Percentiles rank a stretch among this genome's conserved stretches.
phyloP scores from a whole-genome alignment of 2,888 invertebrate species.

The Coleophora deauratella region DNA sequence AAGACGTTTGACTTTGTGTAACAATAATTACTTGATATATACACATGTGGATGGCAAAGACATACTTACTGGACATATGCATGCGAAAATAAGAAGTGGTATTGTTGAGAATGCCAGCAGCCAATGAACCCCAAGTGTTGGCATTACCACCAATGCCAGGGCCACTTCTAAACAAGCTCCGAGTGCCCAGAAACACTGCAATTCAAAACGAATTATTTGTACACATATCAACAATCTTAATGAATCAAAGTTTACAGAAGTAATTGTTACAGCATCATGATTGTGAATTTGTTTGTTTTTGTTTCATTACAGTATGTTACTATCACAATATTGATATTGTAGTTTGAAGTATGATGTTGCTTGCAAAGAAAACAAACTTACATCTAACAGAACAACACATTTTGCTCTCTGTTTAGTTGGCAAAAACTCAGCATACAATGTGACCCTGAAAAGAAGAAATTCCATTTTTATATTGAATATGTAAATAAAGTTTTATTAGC shows the following conservation, averaged over 20 bases:
- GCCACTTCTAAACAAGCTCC: conserved; percentile 96
- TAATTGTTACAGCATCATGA: too few relatives aligned
- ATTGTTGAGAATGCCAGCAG: conserved; percentile 92
- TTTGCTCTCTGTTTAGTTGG: conserved; percentile 95
- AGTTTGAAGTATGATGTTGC: neutral
- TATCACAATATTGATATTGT: neutral
- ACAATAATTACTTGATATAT: too few relatives aligned
- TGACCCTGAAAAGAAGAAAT: conserved; percentile 79
- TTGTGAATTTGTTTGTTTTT: too few relatives aligned
- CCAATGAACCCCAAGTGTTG: conserved; percentile 93
- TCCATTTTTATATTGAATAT: neutral
- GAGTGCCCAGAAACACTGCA: conserved; percentile 95
- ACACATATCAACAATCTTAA: too few relatives aligned
- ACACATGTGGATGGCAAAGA: too few relatives aligned
- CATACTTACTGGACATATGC: conserved; percentile 84
- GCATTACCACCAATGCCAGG: conserved; percentile 92
- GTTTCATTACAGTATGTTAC: neutral
- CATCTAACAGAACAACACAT: conserved; percentile 95
- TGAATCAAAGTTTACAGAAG: too few relatives aligned
- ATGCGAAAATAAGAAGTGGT: conserved; percentile 88
- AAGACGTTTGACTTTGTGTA: too few relatives aligned
- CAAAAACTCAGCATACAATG: conserved; percentile 95
- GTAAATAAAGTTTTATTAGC: neutral
- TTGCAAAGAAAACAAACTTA: conserved; percentile 64
- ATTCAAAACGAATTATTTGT: neutral